phyloP scores from a whole-genome alignment of 2,113 vertebrate genomes.

The Scalopus aquaticus region DNA sequence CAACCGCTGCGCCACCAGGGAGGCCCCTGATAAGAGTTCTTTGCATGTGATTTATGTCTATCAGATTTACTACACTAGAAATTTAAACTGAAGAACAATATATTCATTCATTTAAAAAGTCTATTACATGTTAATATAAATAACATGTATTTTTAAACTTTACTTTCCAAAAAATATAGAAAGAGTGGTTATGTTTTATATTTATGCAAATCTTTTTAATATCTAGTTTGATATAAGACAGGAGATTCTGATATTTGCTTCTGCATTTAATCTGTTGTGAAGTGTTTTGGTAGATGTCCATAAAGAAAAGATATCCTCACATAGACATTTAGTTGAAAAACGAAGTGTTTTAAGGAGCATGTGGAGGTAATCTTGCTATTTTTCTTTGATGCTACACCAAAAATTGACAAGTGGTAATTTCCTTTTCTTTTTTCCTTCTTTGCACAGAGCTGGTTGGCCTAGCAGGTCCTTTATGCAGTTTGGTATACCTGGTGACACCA shows the following conservation, averaged over 20 bases:
- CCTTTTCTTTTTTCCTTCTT: neutral
- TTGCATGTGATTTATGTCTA: neutral
- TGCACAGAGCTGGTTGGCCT: neutral
- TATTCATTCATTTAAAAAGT: neutral
- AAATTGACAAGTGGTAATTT: neutral
- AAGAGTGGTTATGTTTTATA: neutral
- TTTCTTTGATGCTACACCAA: neutral
- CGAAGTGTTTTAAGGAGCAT: neutral
- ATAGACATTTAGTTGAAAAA: neutral
- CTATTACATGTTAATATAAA: neutral
- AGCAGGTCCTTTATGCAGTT: slow-evolving; percentile 65
- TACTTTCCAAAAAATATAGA: neutral
- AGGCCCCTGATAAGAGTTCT: slow-evolving; percentile 1
- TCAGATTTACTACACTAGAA: neutral
- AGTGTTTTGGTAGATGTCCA: neutral
- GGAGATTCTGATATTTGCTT: neutral
- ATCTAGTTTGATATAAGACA: neutral
- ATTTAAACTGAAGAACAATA: neutral
- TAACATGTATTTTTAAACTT: neutral
- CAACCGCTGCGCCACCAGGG: no score
- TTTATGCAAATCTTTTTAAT: slow-evolving; percentile 17
- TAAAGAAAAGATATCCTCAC: neutral
- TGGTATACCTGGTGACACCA: neutral
- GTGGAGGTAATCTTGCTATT: neutral
- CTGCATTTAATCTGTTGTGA: neutral